Percentiles rank a stretch among this genome's conserved stretches.
Evolutionary conservation across 2,888 invertebrate genomes (phyloP).

Genomic region (Cylloceria caligata): DNA sequence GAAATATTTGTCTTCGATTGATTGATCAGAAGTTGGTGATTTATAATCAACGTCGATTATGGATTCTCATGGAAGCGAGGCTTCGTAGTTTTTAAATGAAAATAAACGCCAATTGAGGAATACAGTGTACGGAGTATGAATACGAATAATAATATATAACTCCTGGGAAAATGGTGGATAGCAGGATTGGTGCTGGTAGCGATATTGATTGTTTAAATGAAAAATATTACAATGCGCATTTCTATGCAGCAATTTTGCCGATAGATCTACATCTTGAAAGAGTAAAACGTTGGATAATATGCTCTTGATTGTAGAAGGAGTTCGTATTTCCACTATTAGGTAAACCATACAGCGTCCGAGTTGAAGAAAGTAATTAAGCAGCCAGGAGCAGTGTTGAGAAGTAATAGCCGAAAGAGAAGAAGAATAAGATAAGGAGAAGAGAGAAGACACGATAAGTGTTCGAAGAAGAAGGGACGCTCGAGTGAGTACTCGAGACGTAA

Average conservation of each 20-base stretch:
- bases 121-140: too few species aligned
- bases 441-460: constrained; percentile 39
- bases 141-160: too few species aligned
- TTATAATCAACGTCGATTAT: too few species aligned
- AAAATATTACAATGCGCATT: neutral
- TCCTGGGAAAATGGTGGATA: neutral
- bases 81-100: too few species aligned
- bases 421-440: constrained; percentile 3
- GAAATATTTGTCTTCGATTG: too few species aligned
- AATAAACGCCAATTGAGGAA: too few species aligned
- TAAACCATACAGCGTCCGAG: neutral
- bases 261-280: neutral
- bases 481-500: constrained; percentile 52
- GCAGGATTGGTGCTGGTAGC: neutral
- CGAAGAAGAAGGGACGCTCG: constrained; percentile 25
- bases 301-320: neutral
- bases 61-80: too few species aligned
- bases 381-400: constrained; percentile 38
- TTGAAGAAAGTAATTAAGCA: constrained; percentile 52
- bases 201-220: neutral
- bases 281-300: neutral
- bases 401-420: constrained; percentile 9
- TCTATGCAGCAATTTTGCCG: neutral
- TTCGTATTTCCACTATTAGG: neutral
- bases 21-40: too few species aligned